Evolutionary conservation across 2,113 vertebrate species (phyloP).

Genomic region (Microcebus tavaratra): DNA sequence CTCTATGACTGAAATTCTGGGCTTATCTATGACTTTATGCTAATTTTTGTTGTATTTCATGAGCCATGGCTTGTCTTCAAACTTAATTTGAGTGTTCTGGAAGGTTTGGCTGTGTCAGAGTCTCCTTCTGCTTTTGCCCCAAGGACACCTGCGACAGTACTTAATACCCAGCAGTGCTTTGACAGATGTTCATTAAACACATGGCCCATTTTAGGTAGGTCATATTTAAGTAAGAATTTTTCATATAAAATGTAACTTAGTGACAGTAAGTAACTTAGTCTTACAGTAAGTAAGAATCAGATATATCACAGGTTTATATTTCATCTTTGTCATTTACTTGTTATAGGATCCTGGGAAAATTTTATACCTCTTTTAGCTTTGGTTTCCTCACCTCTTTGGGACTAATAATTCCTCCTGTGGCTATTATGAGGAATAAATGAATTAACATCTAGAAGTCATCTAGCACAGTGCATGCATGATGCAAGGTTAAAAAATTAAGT

Average conservation of each 20-base stretch:
- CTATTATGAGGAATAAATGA: background rate
- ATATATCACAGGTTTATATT: background rate
- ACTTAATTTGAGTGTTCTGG: background rate
- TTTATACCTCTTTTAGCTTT: background rate
- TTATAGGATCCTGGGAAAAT: background rate
- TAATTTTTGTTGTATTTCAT: background rate
- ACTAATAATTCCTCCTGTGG: background rate
- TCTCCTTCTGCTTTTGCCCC: background rate
- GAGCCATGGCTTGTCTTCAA: background rate
- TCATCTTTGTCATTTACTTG: background rate
- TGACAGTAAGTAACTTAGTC: too few species aligned
- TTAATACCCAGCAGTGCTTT: background rate
- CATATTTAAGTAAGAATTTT: conserved; percentile 40
- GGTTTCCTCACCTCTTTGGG: background rate
- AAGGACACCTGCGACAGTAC: background rate
- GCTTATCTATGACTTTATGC: background rate
- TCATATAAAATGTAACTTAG: conserved; percentile 24
- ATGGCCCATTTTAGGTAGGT: conserved; percentile 33
- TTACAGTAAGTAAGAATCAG: conserved; percentile 48
- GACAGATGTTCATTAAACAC: conserved; percentile 15
- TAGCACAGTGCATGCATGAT: background rate
- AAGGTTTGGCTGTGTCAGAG: background rate
- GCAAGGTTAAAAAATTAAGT: background rate
- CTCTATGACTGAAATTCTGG: background rate
- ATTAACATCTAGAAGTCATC: background rate